Evolutionary conservation across 2,888 invertebrate species (phyloP).

Genomic region (Prosapia bicincta): DNA sequence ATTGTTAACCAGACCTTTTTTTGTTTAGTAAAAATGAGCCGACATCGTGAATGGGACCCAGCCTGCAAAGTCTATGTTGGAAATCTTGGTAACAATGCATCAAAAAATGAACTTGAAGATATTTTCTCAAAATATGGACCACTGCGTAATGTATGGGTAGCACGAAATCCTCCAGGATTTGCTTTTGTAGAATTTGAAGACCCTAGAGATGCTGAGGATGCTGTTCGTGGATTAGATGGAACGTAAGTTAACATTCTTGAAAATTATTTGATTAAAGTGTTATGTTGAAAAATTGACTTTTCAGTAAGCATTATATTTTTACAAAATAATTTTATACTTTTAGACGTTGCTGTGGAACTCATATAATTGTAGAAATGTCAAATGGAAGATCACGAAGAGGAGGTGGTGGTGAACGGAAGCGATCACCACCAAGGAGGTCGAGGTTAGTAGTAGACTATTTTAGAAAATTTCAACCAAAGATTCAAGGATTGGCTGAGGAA

Average conservation of each 20-base stretch:
- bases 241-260: too few species aligned
- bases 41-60: constrained; percentile 77
- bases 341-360: constrained; percentile 83
- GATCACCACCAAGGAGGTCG: constrained; percentile 35
- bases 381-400: constrained; percentile 42
- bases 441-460: constrained; percentile 29
- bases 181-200: constrained; percentile 90
- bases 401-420: constrained; percentile 34
- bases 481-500: too few species aligned
- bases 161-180: constrained; percentile 88
- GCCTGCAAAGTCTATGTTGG: constrained; percentile 93
- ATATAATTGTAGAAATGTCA: constrained; percentile 91
- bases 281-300: too few species aligned
- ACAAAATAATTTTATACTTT: background rate
- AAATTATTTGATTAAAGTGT: too few species aligned
- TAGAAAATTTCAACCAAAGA: too few species aligned
- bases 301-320: background rate
- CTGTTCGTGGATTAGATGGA: constrained; percentile 78
- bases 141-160: constrained; percentile 90
- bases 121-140: constrained; percentile 86
- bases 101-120: constrained; percentile 85
- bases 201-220: constrained; percentile 82
- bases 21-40: constrained; percentile 68
- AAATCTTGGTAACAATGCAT: constrained; percentile 85
- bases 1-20: too few species aligned